phyloP scores from a whole-genome alignment of 2,797 vertebrate species.

The Alosa sapidissima region DNA sequence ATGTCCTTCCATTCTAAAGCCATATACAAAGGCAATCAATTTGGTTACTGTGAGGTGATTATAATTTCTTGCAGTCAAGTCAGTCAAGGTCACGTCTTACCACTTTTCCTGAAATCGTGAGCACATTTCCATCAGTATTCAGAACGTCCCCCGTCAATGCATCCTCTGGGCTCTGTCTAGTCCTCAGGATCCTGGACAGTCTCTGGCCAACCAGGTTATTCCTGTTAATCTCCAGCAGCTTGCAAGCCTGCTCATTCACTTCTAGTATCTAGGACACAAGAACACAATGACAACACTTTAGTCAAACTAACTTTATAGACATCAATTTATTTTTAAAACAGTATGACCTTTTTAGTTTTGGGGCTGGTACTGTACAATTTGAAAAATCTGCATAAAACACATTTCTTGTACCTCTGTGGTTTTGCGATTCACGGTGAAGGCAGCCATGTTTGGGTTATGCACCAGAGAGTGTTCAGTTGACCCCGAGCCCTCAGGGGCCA shows the following conservation, averaged over 20 bases:
- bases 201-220: conserved; percentile 81
- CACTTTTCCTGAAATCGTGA: conserved; percentile 81
- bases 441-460: conserved; percentile 78
- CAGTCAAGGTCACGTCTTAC: conserved; percentile 65
- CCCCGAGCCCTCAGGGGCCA: conserved; percentile 61
- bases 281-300: neutral
- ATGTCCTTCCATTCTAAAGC: neutral
- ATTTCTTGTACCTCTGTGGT: conserved; percentile 82
- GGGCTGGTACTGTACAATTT: neutral
- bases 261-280: conserved; percentile 79
- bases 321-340: neutral
- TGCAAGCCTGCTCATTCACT: conserved; percentile 84
- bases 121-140: conserved; percentile 70
- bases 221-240: conserved; percentile 79
- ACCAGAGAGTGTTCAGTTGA: conserved; percentile 56
- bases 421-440: conserved; percentile 77
- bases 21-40: neutral
- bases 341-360: neutral
- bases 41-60: neutral
- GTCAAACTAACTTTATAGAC: neutral
- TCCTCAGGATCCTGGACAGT: conserved; percentile 77
- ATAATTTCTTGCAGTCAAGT: neutral
- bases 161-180: conserved; percentile 72
- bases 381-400: neutral
- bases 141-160: conserved; percentile 75